Conservation (phyloP, 2,797 vertebrate genomes). For the Schizothorax lantsangensis region DNA sequence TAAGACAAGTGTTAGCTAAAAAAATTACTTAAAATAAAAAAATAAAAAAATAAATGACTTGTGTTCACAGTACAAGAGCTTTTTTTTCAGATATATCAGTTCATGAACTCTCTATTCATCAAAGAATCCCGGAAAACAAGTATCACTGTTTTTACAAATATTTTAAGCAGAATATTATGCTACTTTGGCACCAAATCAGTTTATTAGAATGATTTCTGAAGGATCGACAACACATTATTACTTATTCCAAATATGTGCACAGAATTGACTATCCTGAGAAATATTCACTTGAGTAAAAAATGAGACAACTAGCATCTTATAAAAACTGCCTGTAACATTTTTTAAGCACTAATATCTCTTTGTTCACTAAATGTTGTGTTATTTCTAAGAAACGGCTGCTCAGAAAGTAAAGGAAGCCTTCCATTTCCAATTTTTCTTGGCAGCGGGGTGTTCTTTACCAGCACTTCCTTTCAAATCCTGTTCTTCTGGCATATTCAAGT, state of each 20-base stretch:
- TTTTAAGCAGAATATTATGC: not conserved
- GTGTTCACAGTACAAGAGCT: not conserved
- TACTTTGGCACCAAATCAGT: not conserved
- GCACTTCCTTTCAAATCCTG: conserved; percentile 74
- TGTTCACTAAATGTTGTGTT: conserved; percentile 65
- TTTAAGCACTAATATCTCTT: conserved; percentile 17
- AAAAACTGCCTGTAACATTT: not conserved
- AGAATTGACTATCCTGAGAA: not conserved
- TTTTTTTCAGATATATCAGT: not conserved
- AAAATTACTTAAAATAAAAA: too few species aligned
- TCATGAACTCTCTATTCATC: not conserved
- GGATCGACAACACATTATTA: not conserved
- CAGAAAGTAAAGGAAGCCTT: conserved; percentile 75
- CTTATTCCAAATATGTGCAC: not conserved
- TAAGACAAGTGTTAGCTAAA: too few species aligned
- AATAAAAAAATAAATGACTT: too few species aligned
- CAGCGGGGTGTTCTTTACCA: conserved; percentile 74
- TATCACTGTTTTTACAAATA: not conserved
- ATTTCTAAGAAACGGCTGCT: conserved; percentile 67
- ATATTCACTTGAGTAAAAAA: not conserved
- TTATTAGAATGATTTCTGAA: not conserved
- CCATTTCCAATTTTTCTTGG: conserved; percentile 74
- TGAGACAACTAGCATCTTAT: not conserved
- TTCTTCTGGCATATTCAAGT: conserved; percentile 75
- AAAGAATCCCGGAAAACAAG: not conserved